A percentile compares a stretch with the other conserved stretches of the same genome.
Evolutionary conservation across 2,113 vertebrate genomes (phyloP).

Genomic region (Tenebrosternarchus preto): DNA sequence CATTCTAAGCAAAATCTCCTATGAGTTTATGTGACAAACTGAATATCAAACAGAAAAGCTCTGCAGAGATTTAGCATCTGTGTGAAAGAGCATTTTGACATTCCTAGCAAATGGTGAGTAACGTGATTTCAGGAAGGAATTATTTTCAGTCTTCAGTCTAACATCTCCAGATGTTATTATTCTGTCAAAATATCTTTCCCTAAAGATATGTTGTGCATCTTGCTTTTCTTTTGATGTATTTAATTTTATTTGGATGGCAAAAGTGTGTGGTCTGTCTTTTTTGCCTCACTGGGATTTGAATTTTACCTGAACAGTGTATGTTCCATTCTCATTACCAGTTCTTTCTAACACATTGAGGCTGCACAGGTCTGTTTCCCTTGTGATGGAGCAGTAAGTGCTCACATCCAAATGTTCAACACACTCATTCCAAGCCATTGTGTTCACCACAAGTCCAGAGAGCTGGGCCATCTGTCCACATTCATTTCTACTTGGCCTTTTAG

Average conservation of each 20-base stretch:
- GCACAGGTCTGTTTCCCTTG: background rate
- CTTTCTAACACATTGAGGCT: conserved; percentile 2
- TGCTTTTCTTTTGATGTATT: background rate
- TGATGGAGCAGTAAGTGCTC: conserved; percentile 37
- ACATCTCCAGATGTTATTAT: conserved; percentile 14
- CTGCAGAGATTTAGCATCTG: conserved; percentile 38
- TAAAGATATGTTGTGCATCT: background rate
- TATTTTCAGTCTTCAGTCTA: background rate
- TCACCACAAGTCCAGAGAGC: background rate
- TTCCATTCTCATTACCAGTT: background rate
- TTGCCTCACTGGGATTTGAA: background rate
- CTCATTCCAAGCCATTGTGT: conserved; percentile 35
- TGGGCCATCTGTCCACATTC: conserved; percentile 30
- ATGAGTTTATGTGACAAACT: conserved; percentile 20
- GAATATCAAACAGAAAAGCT: conserved; percentile 33
- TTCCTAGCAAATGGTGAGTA: conserved; percentile 31
- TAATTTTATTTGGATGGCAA: background rate
- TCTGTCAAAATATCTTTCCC: conserved; percentile 26
- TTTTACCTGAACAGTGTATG: background rate
- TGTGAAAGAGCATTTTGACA: conserved; percentile 10
- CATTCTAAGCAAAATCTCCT: conserved; percentile 39
- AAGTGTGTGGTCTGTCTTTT: background rate
- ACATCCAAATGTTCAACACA: conserved; percentile 54
- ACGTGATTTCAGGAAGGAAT: conserved; percentile 28
- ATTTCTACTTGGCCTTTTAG: conserved; percentile 27